Evolutionary conservation across 2,888 invertebrate genomes (phyloP).

Genomic region (Chymomyza procnemis): DNA sequence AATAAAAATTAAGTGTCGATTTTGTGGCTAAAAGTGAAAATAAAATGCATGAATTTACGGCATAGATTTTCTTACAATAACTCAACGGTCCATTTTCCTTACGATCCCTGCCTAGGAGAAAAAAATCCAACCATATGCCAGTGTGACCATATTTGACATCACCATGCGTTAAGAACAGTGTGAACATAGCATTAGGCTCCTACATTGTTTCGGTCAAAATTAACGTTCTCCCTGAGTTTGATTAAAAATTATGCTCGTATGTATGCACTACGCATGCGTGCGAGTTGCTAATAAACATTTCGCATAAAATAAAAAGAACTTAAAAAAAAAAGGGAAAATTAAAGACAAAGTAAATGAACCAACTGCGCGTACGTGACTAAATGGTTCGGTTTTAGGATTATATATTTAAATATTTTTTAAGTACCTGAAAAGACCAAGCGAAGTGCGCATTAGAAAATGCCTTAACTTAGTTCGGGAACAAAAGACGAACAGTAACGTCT

Average conservation of each 20-base stretch:
- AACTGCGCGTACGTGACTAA: slow-evolving; percentile 38
- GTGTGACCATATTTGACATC: no score
- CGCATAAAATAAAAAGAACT: slow-evolving; percentile 16
- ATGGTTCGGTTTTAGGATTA: slow-evolving; percentile 1
- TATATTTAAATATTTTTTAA: background rate
- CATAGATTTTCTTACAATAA: no score
- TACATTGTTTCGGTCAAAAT: slow-evolving; percentile 43
- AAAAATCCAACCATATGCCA: no score
- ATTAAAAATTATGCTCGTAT: slow-evolving; percentile 40
- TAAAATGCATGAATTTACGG: no score
- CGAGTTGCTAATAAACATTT: slow-evolving; percentile 25
- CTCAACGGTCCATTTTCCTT: no score
- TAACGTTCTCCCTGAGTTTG: slow-evolving; percentile 5
- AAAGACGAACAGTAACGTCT: background rate
- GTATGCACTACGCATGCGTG: slow-evolving; percentile 49
- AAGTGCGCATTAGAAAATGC: slow-evolving; percentile 60
- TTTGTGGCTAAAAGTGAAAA: no score
- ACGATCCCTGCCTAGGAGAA: no score
- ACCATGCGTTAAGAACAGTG: no score
- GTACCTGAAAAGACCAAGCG: slow-evolving; percentile 26
- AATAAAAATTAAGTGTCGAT: no score
- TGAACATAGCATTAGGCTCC: background rate
- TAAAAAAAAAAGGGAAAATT: slow-evolving; percentile 6
- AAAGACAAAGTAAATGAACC: background rate
- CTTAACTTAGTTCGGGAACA: slow-evolving; percentile 16